Evolutionary conservation across 2,113 vertebrate genomes (phyloP).

Genomic region (Pitta sordida): DNA sequence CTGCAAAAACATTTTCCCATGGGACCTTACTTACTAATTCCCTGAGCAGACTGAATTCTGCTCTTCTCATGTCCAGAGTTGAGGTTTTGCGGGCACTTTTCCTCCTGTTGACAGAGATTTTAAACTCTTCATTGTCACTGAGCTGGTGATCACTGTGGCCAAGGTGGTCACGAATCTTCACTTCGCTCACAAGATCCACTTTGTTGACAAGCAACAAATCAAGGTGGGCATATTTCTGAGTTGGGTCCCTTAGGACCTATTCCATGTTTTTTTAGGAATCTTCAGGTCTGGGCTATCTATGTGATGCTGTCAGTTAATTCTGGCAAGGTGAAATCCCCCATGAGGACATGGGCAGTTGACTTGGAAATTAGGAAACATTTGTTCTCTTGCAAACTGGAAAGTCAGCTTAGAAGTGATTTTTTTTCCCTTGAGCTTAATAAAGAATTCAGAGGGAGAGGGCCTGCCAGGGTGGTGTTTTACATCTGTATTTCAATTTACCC

Average conservation of each 20-base stretch:
- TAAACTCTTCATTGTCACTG: not conserved
- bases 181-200: not conserved
- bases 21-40: not conserved
- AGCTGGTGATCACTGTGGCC: not conserved
- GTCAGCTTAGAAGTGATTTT: not conserved
- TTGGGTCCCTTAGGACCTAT: not conserved
- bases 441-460: not conserved
- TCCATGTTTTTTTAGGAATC: not conserved
- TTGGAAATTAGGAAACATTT: not conserved
- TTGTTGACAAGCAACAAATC: not conserved
- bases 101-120: not conserved
- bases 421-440: not conserved
- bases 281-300: not conserved
- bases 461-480: not conserved
- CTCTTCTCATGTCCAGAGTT: not conserved
- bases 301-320: not conserved
- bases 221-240: not conserved
- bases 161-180: not conserved
- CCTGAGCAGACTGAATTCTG: not conserved
- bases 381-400: not conserved
- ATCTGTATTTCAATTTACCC: not conserved
- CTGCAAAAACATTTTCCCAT: not conserved
- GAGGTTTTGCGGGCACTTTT: not conserved
- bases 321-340: not conserved
- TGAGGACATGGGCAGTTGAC: not conserved